Evolutionary conservation across 2,797 vertebrate genomes (phyloP), one percentile per base, ranked within the genome.

Genomic region (Spinibarbus caldwelli): DNA sequence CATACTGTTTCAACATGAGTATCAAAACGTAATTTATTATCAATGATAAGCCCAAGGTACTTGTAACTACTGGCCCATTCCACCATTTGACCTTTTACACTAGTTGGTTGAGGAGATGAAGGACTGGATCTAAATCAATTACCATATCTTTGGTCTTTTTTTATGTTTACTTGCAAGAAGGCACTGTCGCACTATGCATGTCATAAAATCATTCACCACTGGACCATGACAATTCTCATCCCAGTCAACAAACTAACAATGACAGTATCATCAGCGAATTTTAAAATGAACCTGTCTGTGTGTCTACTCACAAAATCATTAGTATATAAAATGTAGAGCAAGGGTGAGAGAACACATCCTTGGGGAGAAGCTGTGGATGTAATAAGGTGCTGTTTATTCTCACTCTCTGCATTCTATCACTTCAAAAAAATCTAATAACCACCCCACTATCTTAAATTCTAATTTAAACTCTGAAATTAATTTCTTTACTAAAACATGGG

Each of bases 211-310:
- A 19, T 72, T 72, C 26, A 19, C 26, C 43, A 73, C 26, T 47
- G 15, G 6, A 8, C 68, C 68, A 45, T 71, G 38, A 43, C 68
- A 17, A 7, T 68, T 68, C 66, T 38, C 66, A 38, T 38, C 31
- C 9, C 21, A 15, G 6, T 38, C 23, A 41, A n/a, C 14, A 43
- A 17, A 17, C 36, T 57, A 31, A 80, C 26, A 45, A 75, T 45
- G 62, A 73, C n/a, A 17, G 45, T 59, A 34, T 81, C 59, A 67
- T 82, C 57, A 21, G 70, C 57, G 8, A 67, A 86, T 45, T 52
- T 81, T 47, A 80, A 26, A 57, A 85, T 34, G 5, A 45, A 49
- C 19, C 62, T 17, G 17, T 84, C 31, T 21, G 26, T 45, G 38
- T 80, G 29, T 52, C 3, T n/a, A 26, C 52, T 72, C 12, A 52